A percentile compares a stretch with the other conserved stretches of the same genome.
Conservation (phyloP, 2,797 vertebrate species). For the Salmo trutta region DNA sequence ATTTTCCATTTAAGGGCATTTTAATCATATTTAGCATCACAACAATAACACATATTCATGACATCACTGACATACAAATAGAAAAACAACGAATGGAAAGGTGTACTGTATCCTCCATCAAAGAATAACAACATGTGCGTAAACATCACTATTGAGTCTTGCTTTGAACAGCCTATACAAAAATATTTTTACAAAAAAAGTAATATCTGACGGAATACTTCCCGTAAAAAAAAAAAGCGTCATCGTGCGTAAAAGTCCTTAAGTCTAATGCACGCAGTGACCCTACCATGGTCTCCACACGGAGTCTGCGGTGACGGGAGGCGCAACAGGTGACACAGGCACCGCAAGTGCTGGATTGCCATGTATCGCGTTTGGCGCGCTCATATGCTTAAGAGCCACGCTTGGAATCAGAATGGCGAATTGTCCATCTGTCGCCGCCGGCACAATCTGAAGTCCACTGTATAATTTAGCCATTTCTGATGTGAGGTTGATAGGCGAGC, state of each 20-base stretch:
- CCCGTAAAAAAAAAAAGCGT: constrained; percentile 32
- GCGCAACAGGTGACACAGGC: constrained; percentile 72
- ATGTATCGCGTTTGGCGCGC: constrained; percentile 61
- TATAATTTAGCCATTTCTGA: constrained; percentile 80
- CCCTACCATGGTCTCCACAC: constrained; percentile 95
- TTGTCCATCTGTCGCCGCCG: constrained; percentile 83
- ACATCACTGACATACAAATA: constrained; percentile 53
- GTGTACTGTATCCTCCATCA: constrained; percentile 75
- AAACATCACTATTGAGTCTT: constrained; percentile 64
- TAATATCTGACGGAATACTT: neutral
- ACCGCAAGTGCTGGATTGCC: constrained; percentile 57
- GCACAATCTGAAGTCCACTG: constrained; percentile 87
- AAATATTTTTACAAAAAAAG: constrained; percentile 67
- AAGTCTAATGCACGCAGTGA: neutral
- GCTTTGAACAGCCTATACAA: constrained; percentile 72
- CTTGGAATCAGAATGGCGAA: constrained; percentile 91
- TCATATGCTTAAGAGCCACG: constrained; percentile 80
- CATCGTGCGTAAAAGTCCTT: constrained; percentile 1
- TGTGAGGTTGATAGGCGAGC: constrained; percentile 41
- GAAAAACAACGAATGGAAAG: constrained; percentile 46
- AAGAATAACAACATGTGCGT: constrained; percentile 50
- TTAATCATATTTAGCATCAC: constrained; percentile 76
- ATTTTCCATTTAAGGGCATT: constrained; percentile 46
- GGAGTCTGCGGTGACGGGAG: constrained; percentile 82
- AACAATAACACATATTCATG: constrained; percentile 59